Base-by-base conservation (phyloP, 2,113 vertebrate genomes). In the Aspidoscelis tigris region DNA sequence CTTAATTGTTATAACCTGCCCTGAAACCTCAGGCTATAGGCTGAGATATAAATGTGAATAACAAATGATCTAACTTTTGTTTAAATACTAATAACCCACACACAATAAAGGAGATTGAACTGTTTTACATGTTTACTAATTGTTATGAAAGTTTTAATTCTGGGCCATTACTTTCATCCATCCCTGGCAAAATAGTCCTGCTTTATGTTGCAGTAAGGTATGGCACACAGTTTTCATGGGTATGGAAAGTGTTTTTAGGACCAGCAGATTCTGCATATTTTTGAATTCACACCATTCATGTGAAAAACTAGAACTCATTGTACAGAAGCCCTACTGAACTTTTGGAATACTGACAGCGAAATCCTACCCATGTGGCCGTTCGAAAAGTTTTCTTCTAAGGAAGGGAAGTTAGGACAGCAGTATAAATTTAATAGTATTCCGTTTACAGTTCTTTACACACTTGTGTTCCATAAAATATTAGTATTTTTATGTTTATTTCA, bases 401-500 rank as follows among this genome's bases (percentile, higher is more conserved):
- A 61, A 61, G 58, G 58, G 14, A 61, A 61, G 58, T 61, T 61
- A 61, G 58, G 58, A 61, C 18, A 61, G 58, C 58, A 61, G 1
- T 16, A 12, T 16, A 61, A 61, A 68, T 76, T 68, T 83, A 68
- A 5, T 68, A 2, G 43, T 33, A 4, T 26, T 80, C 18, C 55
- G 20, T 4, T 6, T 55, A 14, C 26, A 58, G 10, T 70, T 26
- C 44, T 22, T 24, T 71, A 11, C 47, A 81, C 3, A 39, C 9
- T 71, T 53, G 50, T 14, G 14, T 61, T 61, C 58, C 58, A 18
- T 61, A 22, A 61, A 71, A 41, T 22, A 5, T 72, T 69, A 80
- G 72, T 72, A 73, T 47, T 72, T 50, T 50, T 78, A 78, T 44
- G 39, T 74, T 65, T 44, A 43, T 50, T n/a, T 78, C 58, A 73